Evolutionary conservation across 2,888 invertebrate species (phyloP).

Genomic region (Pachymerium ferrugineum): DNA sequence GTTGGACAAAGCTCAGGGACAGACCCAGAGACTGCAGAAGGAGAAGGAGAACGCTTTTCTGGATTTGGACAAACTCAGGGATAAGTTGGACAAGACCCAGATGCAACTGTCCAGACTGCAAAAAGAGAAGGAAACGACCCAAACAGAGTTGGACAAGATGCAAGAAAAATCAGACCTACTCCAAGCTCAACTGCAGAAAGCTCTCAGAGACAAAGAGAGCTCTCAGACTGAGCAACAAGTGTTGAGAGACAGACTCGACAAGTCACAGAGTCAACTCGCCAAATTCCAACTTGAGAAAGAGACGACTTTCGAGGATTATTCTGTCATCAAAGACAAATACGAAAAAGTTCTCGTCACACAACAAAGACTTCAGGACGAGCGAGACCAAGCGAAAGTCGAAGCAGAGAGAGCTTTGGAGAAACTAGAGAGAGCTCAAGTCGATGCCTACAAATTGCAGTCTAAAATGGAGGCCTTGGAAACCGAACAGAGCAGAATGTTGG

Average conservation of each 20-base stretch:
- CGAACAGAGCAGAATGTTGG: conserved; percentile 76
- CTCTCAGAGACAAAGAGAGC: conserved; percentile 77
- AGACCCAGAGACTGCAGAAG: conserved; percentile 79
- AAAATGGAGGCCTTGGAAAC: conserved; percentile 81
- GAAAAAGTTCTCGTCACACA: conserved; percentile 71
- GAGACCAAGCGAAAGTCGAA: conserved; percentile 81
- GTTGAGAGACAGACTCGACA: conserved; percentile 81
- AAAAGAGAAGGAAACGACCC: conserved; percentile 78
- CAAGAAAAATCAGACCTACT: conserved; percentile 77
- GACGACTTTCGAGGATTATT: conserved; percentile 75
- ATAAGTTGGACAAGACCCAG: conserved; percentile 85
- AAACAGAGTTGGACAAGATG: conserved; percentile 72
- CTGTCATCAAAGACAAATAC: conserved; percentile 79
- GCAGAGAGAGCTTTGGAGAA: conserved; percentile 84
- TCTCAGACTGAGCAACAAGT: conserved; percentile 79
- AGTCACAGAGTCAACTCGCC: conserved; percentile 51
- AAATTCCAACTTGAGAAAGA: conserved; percentile 71
- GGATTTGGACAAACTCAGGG: conserved; percentile 77
- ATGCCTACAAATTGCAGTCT: conserved; percentile 79
- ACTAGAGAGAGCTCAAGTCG: conserved; percentile 66
- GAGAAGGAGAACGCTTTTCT: conserved; percentile 78
- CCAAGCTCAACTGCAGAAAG: conserved; percentile 71
- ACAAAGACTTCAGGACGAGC: conserved; percentile 79
- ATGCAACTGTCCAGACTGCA: conserved; percentile 69
- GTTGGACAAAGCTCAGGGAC: conserved; percentile 81